Evolutionary conservation across 2,797 vertebrate genomes (phyloP).

Genomic region (Graptemys geographica): DNA sequence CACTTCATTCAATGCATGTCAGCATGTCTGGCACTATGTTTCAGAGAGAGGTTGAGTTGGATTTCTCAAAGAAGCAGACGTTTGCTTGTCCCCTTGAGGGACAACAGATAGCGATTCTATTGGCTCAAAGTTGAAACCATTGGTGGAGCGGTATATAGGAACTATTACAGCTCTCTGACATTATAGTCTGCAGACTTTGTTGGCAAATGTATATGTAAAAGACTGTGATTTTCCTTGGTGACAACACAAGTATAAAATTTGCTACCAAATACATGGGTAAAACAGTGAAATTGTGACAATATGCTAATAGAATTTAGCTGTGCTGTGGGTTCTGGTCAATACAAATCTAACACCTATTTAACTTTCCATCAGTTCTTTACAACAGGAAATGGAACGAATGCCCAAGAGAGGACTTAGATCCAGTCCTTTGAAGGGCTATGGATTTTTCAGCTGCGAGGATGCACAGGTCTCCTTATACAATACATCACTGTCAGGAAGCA

Average conservation of each 20-base stretch:
- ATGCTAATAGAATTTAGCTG: neutral
- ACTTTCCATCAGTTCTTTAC: slow-evolving; percentile 1
- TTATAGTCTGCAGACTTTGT: slow-evolving; percentile 6
- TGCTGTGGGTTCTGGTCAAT: neutral
- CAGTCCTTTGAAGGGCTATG: slow-evolving; percentile 44
- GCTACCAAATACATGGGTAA: slow-evolving; percentile 57
- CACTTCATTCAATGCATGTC: slow-evolving; percentile 64
- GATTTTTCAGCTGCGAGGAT: slow-evolving; percentile 64
- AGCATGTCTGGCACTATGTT: slow-evolving; percentile 59
- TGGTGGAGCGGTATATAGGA: slow-evolving; percentile 33
- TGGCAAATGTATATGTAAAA: slow-evolving; percentile 20
- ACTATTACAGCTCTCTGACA: slow-evolving; percentile 59
- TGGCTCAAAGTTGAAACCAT: neutral
- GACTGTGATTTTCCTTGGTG: slow-evolving; percentile 7
- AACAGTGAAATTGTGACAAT: slow-evolving; percentile 40
- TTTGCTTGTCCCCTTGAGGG: slow-evolving; percentile 31
- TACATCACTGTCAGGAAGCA: slow-evolving; percentile 50
- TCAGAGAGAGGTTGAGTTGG: neutral
- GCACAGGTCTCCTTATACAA: neutral
- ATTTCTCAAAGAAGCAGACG: slow-evolving; percentile 41
- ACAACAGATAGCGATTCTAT: slow-evolving; percentile 43
- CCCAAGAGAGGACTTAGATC: slow-evolving; percentile 23
- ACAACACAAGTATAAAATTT: slow-evolving; percentile 23
- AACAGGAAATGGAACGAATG: slow-evolving; percentile 13
- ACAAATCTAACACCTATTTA: slow-evolving; percentile 19